Evolutionary conservation across 2,797 vertebrate species (phyloP).

Genomic region (Liasis olivaceus): DNA sequence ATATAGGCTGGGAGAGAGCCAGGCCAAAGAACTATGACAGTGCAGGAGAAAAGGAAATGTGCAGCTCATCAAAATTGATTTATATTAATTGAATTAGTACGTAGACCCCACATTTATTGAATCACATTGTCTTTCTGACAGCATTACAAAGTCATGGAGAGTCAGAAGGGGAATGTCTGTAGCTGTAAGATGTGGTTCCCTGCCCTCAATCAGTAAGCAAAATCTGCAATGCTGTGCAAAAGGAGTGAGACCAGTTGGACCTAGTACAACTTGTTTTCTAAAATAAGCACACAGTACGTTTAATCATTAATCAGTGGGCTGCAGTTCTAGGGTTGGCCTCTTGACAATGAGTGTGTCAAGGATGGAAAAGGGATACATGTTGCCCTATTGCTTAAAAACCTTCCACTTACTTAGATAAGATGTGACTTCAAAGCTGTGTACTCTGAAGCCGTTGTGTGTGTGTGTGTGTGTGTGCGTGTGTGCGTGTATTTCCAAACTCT

Average conservation of each 20-base stretch:
- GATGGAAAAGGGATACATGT: constrained; percentile 7
- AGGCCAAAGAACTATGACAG: not conserved
- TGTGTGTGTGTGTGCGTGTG: not conserved
- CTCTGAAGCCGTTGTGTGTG: constrained; percentile 38
- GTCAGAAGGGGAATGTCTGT: not conserved
- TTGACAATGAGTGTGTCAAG: not conserved
- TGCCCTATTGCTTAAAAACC: constrained; percentile 41
- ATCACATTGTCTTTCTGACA: not conserved
- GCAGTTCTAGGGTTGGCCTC: not conserved
- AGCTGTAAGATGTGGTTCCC: not conserved
- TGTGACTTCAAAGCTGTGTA: constrained; percentile 37
- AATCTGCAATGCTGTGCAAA: not conserved
- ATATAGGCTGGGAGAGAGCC: not conserved
- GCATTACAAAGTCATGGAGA: not conserved
- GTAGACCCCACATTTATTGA: not conserved
- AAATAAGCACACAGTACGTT: not conserved
- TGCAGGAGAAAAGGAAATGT: not conserved
- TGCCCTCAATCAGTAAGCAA: not conserved
- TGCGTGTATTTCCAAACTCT: constrained; percentile 29
- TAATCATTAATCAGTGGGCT: not conserved
- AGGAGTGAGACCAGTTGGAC: not conserved
- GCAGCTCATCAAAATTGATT: not conserved
- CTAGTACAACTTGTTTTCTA: not conserved
- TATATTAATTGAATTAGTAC: not conserved
- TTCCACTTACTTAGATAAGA: constrained; percentile 54